Evolutionary conservation across 2,113 vertebrate genomes (phyloP).

Genomic region (Phalacrocorax pelagicus): DNA sequence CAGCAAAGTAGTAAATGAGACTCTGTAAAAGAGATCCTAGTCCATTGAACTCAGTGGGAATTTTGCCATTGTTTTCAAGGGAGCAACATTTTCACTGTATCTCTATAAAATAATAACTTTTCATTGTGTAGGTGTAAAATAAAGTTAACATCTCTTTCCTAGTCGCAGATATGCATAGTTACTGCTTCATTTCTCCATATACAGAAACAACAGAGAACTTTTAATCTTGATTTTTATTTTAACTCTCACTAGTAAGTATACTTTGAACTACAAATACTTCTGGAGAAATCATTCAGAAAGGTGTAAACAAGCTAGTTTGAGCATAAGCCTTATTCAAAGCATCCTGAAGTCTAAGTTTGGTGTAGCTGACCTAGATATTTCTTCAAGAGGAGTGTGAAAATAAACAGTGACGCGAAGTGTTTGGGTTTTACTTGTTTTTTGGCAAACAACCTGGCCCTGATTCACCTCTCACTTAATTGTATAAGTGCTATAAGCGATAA

Average conservation of each 20-base stretch:
- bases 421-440: constrained; percentile 52
- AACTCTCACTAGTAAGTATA: background rate
- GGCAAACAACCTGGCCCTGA: constrained; percentile 28
- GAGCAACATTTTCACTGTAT: background rate
- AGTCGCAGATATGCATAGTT: background rate
- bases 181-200: background rate
- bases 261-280: background rate
- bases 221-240: background rate
- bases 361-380: constrained; percentile 23
- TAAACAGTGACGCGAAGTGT: constrained; percentile 48
- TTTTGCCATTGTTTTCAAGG: background rate
- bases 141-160: background rate
- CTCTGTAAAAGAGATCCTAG: background rate
- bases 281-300: background rate
- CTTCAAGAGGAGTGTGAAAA: constrained; percentile 48
- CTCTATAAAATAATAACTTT: background rate
- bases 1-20: background rate
- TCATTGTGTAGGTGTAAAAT: background rate
- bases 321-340: background rate
- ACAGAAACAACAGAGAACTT: background rate
- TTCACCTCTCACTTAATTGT: constrained; percentile 61
- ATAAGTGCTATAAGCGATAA: constrained; percentile 21
- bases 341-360: background rate
- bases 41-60: background rate
- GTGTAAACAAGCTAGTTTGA: background rate